These are phyloP conservation scores for Felis catus DNA, from an alignment of 2,113 vertebrate genomes.

Conservation along the genomic window DNA sequence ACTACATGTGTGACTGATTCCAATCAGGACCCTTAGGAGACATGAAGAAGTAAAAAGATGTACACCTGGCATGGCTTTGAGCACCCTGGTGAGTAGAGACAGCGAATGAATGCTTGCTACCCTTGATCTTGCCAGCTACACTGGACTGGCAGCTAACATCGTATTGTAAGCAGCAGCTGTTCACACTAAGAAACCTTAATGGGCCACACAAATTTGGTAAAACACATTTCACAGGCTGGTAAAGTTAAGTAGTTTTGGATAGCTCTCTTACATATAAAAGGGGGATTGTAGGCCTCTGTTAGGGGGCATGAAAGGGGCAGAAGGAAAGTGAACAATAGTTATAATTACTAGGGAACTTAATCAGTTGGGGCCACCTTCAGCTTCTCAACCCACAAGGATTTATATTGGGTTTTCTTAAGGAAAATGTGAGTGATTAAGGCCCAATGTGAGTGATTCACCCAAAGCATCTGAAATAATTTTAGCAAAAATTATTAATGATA, in stretches of 20 bases:
- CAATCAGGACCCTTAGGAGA: background rate
- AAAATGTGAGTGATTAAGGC: no score
- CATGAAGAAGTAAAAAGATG: background rate
- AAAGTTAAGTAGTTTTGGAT: background rate
- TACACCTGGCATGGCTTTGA: background rate
- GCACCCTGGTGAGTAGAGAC: background rate
- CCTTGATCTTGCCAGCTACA: background rate
- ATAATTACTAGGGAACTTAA: background rate
- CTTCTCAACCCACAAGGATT: background rate
- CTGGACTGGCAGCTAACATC: background rate
- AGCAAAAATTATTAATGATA: background rate
- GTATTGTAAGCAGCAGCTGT: background rate
- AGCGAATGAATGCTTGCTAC: background rate
- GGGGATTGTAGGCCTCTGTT: background rate
- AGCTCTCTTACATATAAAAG: background rate
- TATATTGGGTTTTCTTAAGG: background rate
- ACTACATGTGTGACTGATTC: background rate
- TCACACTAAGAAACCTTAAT: background rate
- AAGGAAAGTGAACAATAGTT: background rate
- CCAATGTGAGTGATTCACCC: background rate
- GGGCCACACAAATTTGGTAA: background rate
- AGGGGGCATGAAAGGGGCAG: background rate
- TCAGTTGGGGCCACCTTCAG: background rate
- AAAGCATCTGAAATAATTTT: background rate
- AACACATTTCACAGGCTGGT: background rate